Conservation (phyloP, 2,888 invertebrate species). For the Tetranychus piercei region DNA sequence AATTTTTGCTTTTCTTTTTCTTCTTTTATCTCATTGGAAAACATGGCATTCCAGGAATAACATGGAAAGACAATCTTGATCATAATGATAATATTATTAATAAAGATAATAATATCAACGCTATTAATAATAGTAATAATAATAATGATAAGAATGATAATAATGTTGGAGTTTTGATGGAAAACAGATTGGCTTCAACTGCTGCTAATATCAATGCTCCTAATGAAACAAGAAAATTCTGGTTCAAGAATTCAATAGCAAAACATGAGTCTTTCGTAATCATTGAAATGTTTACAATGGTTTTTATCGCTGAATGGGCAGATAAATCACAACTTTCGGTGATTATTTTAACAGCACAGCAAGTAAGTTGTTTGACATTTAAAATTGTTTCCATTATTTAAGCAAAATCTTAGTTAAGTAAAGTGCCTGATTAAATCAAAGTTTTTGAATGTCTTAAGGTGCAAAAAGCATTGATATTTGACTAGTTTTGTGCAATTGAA, state of each 20-base stretch:
- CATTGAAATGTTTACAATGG: background rate
- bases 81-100: background rate
- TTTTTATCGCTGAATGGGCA: constrained; percentile 5
- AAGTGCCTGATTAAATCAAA: too few relatives aligned
- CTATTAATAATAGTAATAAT: background rate
- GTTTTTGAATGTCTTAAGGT: too few relatives aligned
- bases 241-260: background rate
- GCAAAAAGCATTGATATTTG: too few relatives aligned
- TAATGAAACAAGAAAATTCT: background rate
- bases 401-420: too few relatives aligned
- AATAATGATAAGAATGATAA: background rate
- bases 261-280: background rate
- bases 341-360: background rate
- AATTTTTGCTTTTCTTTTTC: background rate
- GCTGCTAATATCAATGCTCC: background rate
- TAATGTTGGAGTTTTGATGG: background rate
- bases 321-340: background rate
- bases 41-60: background rate
- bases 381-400: background rate
- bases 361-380: background rate
- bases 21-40: background rate
- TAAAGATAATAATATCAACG: background rate
- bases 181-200: background rate
- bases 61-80: background rate
- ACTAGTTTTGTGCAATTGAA: too few relatives aligned